Evolutionary conservation across 2,888 invertebrate species (phyloP).

Genomic region (Acronicta alni): DNA sequence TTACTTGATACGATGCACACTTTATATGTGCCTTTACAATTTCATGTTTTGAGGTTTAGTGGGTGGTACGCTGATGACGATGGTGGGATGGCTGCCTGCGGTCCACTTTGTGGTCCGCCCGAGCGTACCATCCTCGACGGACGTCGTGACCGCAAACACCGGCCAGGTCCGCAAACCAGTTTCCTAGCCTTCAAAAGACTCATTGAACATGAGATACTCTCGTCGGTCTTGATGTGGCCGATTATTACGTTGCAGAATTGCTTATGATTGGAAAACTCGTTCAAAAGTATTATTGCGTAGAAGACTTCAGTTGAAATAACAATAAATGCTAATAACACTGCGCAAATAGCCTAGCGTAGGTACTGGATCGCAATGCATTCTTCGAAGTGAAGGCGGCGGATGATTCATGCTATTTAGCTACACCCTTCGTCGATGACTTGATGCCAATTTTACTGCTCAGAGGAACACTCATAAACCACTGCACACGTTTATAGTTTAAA

Average conservation of each 20-base stretch:
- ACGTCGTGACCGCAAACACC: slow-evolving; percentile 81
- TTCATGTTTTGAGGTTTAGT: slow-evolving; percentile 70
- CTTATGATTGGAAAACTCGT: slow-evolving; percentile 43
- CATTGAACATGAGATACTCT: slow-evolving; percentile 55
- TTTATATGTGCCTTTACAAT: slow-evolving; percentile 59
- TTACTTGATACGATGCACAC: slow-evolving; percentile 70
- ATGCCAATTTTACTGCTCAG: slow-evolving; percentile 76
- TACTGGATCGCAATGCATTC: slow-evolving; percentile 41
- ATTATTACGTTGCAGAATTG: slow-evolving; percentile 42
- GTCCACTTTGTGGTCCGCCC: slow-evolving; percentile 79
- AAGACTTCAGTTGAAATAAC: slow-evolving; percentile 42
- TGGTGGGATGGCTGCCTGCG: slow-evolving; percentile 65
- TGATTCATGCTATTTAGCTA: slow-evolving; percentile 68
- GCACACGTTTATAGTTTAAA: slow-evolving; percentile 68
- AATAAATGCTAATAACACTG: slow-evolving; percentile 27
- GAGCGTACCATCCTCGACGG: slow-evolving; percentile 73
- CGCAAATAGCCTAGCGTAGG: slow-evolving; percentile 16
- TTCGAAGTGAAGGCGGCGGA: slow-evolving; percentile 47
- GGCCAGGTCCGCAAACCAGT: slow-evolving; percentile 78
- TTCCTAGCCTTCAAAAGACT: slow-evolving; percentile 65
- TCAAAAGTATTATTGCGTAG: slow-evolving; percentile 32
- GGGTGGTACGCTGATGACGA: slow-evolving; percentile 54
- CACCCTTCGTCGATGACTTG: slow-evolving; percentile 71
- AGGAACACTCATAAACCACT: slow-evolving; percentile 74
- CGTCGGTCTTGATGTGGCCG: slow-evolving; percentile 47